phyloP scores from a whole-genome alignment of 2,113 vertebrate genomes.

The Phyllostomus discolor region DNA sequence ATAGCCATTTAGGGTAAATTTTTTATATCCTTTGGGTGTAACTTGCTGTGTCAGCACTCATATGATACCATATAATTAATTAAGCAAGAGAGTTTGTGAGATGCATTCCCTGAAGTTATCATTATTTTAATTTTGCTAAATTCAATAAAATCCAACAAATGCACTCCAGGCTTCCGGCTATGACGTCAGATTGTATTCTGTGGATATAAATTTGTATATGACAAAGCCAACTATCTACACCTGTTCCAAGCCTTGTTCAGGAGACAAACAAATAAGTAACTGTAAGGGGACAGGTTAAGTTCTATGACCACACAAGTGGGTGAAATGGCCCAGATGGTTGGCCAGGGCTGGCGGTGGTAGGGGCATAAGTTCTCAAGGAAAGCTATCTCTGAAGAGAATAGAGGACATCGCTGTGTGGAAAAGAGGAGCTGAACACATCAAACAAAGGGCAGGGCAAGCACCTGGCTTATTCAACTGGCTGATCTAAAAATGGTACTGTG shows the following conservation, averaged over 20 bases:
- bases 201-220: background rate
- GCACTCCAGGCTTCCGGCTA: background rate
- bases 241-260: background rate
- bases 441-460: background rate
- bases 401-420: background rate
- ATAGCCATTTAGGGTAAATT: constrained; percentile 38
- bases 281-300: background rate
- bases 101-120: background rate
- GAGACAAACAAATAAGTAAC: background rate
- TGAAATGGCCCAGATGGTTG: background rate
- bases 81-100: background rate
- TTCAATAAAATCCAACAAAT: constrained; percentile 17
- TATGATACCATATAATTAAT: background rate
- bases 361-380: background rate
- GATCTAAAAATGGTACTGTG: background rate
- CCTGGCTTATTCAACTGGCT: background rate
- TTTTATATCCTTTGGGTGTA: background rate
- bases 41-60: constrained; percentile 11
- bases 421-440: background rate
- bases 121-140: constrained; percentile 25
- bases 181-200: background rate
- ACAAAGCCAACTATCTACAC: background rate
- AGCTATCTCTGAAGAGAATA: background rate
- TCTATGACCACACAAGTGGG: background rate
- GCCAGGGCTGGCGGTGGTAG: background rate